phyloP scores from a whole-genome alignment of 1,140 invertebrate genomes.

The Drosophila sturtevanti region DNA sequence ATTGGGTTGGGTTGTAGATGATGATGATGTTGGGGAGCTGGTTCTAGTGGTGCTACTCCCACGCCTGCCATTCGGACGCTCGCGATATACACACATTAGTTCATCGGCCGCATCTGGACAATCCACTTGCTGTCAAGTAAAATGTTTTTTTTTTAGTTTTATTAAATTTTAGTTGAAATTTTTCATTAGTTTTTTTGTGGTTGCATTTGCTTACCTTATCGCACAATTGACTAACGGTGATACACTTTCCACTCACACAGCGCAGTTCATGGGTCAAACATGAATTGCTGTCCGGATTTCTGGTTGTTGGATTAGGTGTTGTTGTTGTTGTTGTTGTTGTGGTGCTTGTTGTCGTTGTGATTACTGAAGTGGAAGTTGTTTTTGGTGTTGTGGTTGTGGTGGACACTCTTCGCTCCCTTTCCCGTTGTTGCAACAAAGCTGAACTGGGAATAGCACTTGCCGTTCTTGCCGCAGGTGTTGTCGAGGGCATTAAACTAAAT shows the following conservation, averaged over 20 bases:
- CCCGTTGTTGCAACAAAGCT: slow-evolving; percentile 50
- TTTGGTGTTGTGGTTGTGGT: slow-evolving; percentile 29
- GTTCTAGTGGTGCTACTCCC: slow-evolving; percentile 17
- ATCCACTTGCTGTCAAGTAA: slow-evolving; percentile 82
- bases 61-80: slow-evolving; percentile 46
- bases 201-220: slow-evolving; percentile 82
- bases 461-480: slow-evolving; percentile 55
- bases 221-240: slow-evolving; percentile 85
- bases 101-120: slow-evolving; percentile 86
- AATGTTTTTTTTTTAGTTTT: no score
- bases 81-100: slow-evolving; percentile 84
- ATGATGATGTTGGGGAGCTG: slow-evolving; percentile 24
- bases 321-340: slow-evolving; percentile 17
- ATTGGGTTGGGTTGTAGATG: slow-evolving; percentile 15
- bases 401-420: slow-evolving; percentile 37
- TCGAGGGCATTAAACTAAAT: slow-evolving; percentile 45
- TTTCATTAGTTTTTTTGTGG: neutral
- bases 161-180: neutral
- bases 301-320: slow-evolving; percentile 18
- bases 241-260: slow-evolving; percentile 86
- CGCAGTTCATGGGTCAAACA: slow-evolving; percentile 85
- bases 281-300: slow-evolving; percentile 32
- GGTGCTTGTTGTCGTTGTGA: neutral
- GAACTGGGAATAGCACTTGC: slow-evolving; percentile 68
- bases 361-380: neutral